These are phyloP conservation scores for Kryptopterus vitreolus DNA, from an alignment of 2,797 vertebrate genomes.

Conservation along the genomic window DNA sequence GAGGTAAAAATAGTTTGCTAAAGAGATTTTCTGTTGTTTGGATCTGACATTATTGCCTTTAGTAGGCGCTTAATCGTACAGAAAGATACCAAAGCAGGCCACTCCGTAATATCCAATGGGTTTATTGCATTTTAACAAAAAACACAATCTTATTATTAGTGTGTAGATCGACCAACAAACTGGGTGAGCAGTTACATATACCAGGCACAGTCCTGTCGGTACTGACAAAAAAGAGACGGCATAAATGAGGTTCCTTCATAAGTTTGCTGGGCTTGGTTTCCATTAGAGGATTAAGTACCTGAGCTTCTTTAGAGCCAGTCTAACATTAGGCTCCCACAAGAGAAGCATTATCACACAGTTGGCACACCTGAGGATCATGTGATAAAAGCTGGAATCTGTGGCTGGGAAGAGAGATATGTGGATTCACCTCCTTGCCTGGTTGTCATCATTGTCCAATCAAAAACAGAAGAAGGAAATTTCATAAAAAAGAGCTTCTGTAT, in stretches of 20 bases:
- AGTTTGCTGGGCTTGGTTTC: background rate
- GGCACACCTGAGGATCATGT: background rate
- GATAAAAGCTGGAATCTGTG: background rate
- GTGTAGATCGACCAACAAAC: background rate
- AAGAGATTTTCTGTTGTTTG: background rate
- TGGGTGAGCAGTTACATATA: background rate
- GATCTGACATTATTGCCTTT: background rate
- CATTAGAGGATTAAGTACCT: background rate
- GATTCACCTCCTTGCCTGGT: background rate
- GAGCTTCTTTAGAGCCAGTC: background rate
- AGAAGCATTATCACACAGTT: background rate
- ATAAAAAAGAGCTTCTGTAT: background rate
- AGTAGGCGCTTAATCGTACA: background rate
- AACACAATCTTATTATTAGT: background rate
- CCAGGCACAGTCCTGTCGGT: background rate
- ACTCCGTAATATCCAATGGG: background rate
- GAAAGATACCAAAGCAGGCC: background rate
- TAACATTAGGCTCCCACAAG: background rate
- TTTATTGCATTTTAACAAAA: background rate
- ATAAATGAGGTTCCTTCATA: background rate
- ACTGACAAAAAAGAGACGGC: background rate
- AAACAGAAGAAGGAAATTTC: background rate
- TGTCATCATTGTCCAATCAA: background rate
- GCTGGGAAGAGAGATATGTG: background rate
- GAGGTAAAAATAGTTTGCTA: conserved; percentile 17